Conservation (phyloP, 2,888 invertebrate genomes). For the Hirtodrosophila confusa region DNA sequence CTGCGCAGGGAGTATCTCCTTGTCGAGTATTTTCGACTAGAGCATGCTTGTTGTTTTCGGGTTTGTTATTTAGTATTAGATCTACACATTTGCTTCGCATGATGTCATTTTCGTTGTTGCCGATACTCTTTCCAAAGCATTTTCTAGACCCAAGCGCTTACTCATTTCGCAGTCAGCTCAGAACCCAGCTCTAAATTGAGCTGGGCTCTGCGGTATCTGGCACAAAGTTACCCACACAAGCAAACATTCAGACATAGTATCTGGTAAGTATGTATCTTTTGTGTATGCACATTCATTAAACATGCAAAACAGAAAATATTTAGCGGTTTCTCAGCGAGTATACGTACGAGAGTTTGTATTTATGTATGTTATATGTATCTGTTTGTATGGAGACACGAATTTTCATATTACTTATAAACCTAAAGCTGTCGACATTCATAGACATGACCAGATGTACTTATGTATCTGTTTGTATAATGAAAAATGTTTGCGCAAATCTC, state of each 20-base stretch:
- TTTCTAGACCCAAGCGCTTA: slow-evolving; percentile 30
- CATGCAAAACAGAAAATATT: slow-evolving; percentile 19
- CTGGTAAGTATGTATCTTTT: background rate
- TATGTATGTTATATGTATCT: background rate
- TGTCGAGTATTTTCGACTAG: background rate
- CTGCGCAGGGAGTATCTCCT: too few species aligned
- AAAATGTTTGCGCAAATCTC: slow-evolving; percentile 42
- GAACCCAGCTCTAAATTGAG: slow-evolving; percentile 14
- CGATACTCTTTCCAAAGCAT: slow-evolving; percentile 23
- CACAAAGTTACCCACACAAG: background rate
- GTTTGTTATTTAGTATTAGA: slow-evolving; percentile 20
- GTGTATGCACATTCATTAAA: slow-evolving; percentile 2
- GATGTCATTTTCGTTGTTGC: slow-evolving; percentile 62
- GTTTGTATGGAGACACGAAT: background rate
- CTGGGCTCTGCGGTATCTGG: slow-evolving; percentile 18
- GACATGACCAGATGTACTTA: background rate
- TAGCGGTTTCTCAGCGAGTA: slow-evolving; percentile 16
- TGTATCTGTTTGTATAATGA: slow-evolving; percentile 25
- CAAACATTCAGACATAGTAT: background rate
- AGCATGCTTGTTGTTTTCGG: slow-evolving; percentile 9
- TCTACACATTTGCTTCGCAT: slow-evolving; percentile 53
- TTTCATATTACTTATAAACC: slow-evolving; percentile 1
- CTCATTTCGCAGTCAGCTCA: slow-evolving; percentile 2
- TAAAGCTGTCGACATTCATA: slow-evolving; percentile 22
- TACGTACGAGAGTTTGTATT: slow-evolving; percentile 1